These are phyloP conservation scores for Leguminivora glycinivorella DNA, from an alignment of 1,140 invertebrate genomes.

Conservation along the genomic window DNA sequence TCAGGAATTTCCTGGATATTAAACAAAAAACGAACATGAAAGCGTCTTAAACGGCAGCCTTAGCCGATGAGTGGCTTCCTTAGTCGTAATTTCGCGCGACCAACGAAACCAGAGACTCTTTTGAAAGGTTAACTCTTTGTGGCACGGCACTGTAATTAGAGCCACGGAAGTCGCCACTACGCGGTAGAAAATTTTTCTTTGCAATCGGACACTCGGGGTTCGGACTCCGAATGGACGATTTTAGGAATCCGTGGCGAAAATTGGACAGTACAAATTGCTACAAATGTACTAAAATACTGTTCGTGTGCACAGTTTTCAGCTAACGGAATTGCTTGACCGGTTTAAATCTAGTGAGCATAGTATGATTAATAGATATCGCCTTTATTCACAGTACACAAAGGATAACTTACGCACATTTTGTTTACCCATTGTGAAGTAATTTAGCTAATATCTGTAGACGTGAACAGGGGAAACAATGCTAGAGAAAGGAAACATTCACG, in stretches of 20 bases:
- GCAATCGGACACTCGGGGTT: constrained; percentile 43
- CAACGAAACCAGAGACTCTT: constrained; percentile 43
- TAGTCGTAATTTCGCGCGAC: constrained; percentile 37
- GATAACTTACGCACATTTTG: too few species aligned
- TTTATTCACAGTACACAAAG: too few species aligned
- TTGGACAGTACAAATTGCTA: not conserved
- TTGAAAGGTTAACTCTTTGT: constrained; percentile 52
- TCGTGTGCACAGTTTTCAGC: too few species aligned
- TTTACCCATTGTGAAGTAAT: too few species aligned
- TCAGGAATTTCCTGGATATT: not conserved
- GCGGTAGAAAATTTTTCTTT: constrained; percentile 38
- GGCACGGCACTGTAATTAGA: constrained; percentile 46
- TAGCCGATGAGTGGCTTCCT: constrained; percentile 18
- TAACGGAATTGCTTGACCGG: too few species aligned
- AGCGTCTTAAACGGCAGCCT: constrained; percentile 20
- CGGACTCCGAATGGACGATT: constrained; percentile 25
- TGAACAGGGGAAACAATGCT: too few species aligned
- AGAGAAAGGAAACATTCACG: too few species aligned
- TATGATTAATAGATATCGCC: too few species aligned
- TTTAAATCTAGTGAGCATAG: too few species aligned
- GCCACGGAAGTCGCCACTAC: constrained; percentile 37
- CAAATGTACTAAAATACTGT: too few species aligned
- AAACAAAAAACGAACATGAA: not conserved
- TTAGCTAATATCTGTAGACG: too few species aligned
- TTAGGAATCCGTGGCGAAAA: not conserved